Conservation (phyloP, 1,140 invertebrate species). For the Argopecten irradians region DNA sequence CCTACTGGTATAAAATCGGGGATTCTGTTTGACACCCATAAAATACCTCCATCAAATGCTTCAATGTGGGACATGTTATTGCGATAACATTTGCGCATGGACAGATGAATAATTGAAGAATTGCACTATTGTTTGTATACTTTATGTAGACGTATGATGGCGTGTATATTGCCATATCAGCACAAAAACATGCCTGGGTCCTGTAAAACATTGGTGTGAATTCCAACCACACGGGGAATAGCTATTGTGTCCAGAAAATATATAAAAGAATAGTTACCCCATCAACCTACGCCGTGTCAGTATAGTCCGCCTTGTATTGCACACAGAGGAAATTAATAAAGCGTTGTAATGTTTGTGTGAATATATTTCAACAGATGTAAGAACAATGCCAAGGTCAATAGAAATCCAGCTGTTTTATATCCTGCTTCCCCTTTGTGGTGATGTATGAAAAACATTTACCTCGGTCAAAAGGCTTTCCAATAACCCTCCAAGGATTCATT, state of each 20-base stretch:
- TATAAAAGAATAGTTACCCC: background rate
- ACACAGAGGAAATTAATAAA: background rate
- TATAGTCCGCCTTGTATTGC: background rate
- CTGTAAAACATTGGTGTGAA: background rate
- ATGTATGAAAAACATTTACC: too few relatives aligned
- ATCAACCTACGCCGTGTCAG: background rate
- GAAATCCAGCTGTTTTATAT: too few relatives aligned
- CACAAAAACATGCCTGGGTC: background rate
- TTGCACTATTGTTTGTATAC: background rate
- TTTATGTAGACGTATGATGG: background rate
- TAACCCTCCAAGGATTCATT: too few relatives aligned
- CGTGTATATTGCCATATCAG: background rate
- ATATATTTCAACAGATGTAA: too few relatives aligned
- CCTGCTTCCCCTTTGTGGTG: too few relatives aligned
- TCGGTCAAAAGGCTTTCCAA: too few relatives aligned
- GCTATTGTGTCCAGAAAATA: background rate
- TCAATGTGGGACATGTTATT: background rate
- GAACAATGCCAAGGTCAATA: too few relatives aligned
- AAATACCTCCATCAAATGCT: background rate
- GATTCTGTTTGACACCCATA: background rate
- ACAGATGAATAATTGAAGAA: background rate
- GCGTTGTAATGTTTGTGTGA: background rate
- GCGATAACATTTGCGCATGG: background rate
- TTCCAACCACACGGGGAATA: background rate
- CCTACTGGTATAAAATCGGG: background rate